Evolutionary conservation across 2,888 invertebrate species (phyloP).

Genomic region (Chloroclystis v-ata): DNA sequence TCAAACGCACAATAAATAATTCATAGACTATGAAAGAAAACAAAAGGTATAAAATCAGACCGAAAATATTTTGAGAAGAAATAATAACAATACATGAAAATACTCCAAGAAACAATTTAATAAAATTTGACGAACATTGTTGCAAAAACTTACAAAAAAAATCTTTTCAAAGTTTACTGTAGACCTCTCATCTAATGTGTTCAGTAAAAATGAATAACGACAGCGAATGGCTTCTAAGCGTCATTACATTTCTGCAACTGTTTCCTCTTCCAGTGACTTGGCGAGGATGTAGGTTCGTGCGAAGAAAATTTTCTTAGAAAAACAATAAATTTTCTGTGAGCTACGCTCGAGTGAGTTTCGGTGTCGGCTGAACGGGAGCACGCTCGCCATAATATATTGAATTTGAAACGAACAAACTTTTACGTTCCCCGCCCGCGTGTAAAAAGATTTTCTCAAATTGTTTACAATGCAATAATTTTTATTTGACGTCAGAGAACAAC

Average conservation of each 20-base stretch:
- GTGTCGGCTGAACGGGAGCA: slow-evolving; percentile 76
- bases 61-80: too few relatives aligned
- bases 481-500: slow-evolving; percentile 46
- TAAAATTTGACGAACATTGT: too few relatives aligned
- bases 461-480: slow-evolving; percentile 70
- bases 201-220: too few relatives aligned
- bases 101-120: too few relatives aligned
- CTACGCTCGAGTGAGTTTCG: slow-evolving; percentile 76
- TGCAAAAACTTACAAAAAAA: too few relatives aligned
- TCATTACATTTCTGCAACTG: slow-evolving; percentile 59
- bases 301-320: slow-evolving; percentile 76
- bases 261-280: slow-evolving; percentile 49
- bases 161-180: too few relatives aligned
- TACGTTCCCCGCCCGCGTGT: slow-evolving; percentile 64
- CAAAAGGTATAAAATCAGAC: too few relatives aligned
- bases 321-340: slow-evolving; percentile 77
- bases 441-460: slow-evolving; percentile 73
- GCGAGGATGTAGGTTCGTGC: slow-evolving; percentile 57
- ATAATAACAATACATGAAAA: too few relatives aligned
- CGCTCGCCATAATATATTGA: slow-evolving; percentile 78
- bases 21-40: too few relatives aligned
- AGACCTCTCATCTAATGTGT: too few relatives aligned
- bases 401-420: slow-evolving; percentile 78
- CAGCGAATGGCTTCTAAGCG: slow-evolving; percentile 27
- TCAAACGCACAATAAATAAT: too few relatives aligned